Conservation (phyloP, 2,113 vertebrate genomes). For the Salvelinus alpinus region DNA sequence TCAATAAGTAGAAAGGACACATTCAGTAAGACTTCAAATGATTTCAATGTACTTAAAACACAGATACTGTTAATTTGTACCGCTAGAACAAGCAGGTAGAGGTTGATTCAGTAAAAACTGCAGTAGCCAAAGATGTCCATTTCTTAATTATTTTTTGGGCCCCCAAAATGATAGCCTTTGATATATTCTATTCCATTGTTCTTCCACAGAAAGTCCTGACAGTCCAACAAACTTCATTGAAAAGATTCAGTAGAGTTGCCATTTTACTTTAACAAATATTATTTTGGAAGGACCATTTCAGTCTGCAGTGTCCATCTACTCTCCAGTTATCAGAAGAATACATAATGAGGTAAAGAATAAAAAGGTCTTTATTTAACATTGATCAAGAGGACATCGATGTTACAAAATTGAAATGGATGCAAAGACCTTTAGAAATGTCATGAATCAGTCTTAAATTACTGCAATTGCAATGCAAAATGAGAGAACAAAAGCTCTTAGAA, state of each 20-base stretch:
- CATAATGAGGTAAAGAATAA: slow-evolving; percentile 45
- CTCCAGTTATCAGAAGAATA: slow-evolving; percentile 30
- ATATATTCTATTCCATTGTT: background rate
- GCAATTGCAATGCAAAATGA: slow-evolving; percentile 44
- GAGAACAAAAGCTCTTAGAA: slow-evolving; percentile 48
- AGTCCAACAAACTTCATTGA: background rate
- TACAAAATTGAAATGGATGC: slow-evolving; percentile 57
- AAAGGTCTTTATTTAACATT: slow-evolving; percentile 71
- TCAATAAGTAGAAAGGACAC: too few relatives aligned
- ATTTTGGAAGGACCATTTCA: background rate
- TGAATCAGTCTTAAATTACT: slow-evolving; percentile 68
- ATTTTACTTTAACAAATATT: background rate
- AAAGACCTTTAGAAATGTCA: slow-evolving; percentile 55
- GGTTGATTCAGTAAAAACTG: background rate
- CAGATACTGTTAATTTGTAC: background rate
- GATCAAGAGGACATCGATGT: slow-evolving; percentile 63
- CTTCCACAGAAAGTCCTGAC: background rate
- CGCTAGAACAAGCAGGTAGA: background rate
- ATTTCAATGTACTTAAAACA: background rate
- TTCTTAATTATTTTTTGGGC: too few relatives aligned
- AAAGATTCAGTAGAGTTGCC: background rate
- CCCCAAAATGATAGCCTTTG: background rate
- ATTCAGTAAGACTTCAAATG: too few relatives aligned
- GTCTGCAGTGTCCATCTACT: background rate
- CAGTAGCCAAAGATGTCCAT: too few relatives aligned